These are phyloP conservation scores for Holacanthella duospinosa DNA, from an alignment of 2,888 invertebrate species.

Conservation along the genomic window DNA sequence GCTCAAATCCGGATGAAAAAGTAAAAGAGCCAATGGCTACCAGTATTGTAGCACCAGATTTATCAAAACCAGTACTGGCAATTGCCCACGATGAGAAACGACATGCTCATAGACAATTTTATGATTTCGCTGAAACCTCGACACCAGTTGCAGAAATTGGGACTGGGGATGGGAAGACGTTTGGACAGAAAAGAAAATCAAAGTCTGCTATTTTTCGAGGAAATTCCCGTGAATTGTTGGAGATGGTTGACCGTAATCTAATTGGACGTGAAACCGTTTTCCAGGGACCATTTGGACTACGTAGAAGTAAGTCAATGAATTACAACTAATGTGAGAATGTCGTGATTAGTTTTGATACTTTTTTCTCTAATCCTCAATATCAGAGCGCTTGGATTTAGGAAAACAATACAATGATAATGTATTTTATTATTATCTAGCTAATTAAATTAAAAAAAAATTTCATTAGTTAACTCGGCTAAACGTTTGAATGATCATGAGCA, in stretches of 20 bases:
- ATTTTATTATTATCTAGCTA: too few relatives aligned
- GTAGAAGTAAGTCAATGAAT: slow-evolving; percentile 56
- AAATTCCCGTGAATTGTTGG: slow-evolving; percentile 59
- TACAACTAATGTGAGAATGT: background rate
- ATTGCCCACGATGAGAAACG: background rate
- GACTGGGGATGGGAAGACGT: slow-evolving; percentile 11
- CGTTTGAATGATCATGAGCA: too few relatives aligned
- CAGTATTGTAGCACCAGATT: too few relatives aligned
- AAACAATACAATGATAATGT: too few relatives aligned
- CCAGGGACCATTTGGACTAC: slow-evolving; percentile 68
- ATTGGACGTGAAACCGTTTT: slow-evolving; percentile 71
- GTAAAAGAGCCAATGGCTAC: too few relatives aligned
- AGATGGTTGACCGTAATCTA: slow-evolving; percentile 68
- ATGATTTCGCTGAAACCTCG: slow-evolving; percentile 25
- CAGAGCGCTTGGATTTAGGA: too few relatives aligned
- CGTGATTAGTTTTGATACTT: background rate
- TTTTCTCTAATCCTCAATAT: background rate
- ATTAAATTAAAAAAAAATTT: too few relatives aligned
- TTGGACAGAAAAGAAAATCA: slow-evolving; percentile 28
- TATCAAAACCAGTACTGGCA: too few relatives aligned
- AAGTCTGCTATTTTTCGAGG: slow-evolving; percentile 26
- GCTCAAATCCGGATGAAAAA: too few relatives aligned
- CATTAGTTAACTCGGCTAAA: too few relatives aligned
- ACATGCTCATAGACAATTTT: slow-evolving; percentile 24
- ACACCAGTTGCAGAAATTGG: background rate